Percentiles rank a stretch among this genome's conserved stretches.
Evolutionary conservation across 1,140 invertebrate genomes (phyloP).

Genomic region (Trypoxylus dichotomus): DNA sequence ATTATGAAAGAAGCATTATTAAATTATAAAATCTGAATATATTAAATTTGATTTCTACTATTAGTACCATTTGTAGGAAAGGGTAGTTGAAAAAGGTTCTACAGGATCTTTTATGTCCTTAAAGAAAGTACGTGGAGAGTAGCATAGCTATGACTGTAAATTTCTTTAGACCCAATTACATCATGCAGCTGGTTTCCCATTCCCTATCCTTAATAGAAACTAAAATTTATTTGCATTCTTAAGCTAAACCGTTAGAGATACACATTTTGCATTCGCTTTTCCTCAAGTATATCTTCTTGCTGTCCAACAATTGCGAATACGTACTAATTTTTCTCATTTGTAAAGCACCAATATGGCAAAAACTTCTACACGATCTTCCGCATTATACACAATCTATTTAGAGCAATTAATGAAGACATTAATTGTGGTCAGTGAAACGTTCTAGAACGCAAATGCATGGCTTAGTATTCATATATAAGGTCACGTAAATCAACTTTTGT

Average conservation of each 20-base stretch:
- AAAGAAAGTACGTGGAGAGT: too few species aligned
- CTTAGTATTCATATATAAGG: neutral
- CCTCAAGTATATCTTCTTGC: neutral
- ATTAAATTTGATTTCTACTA: too few species aligned
- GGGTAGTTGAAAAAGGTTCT: too few species aligned
- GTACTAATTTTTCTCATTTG: neutral
- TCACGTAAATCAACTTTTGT: neutral
- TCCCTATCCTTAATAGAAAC: too few species aligned
- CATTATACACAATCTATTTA: neutral
- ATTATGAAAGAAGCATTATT: too few species aligned
- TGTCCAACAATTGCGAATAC: neutral
- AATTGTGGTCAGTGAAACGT: neutral
- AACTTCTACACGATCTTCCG: neutral
- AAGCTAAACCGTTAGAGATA: neutral
- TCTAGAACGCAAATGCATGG: neutral
- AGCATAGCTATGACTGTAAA: too few species aligned
- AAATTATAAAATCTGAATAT: too few species aligned
- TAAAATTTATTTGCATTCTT: too few species aligned
- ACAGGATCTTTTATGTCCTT: too few species aligned
- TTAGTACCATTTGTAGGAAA: too few species aligned
- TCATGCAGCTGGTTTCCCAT: too few species aligned
- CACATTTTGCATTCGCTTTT: neutral
- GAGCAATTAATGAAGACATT: conserved; percentile 12
- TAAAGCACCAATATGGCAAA: neutral
- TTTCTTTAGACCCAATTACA: too few species aligned